Evolutionary conservation across 2,797 vertebrate genomes (phyloP).

Genomic region (Erethizon dorsatum): DNA sequence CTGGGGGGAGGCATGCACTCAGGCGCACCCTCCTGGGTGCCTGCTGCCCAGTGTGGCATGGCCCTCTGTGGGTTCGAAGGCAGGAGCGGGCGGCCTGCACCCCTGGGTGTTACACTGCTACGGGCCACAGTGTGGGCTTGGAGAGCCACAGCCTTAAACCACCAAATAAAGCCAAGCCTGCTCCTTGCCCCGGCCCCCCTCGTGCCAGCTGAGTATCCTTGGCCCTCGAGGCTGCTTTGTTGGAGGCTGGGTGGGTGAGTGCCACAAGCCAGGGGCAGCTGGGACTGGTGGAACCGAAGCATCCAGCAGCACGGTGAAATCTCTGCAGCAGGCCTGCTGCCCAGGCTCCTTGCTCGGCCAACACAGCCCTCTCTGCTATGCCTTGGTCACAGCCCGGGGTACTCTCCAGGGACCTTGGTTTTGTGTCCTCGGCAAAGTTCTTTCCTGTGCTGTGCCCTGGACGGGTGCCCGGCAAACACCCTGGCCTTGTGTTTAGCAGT

Average conservation of each 20-base stretch:
- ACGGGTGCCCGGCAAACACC: neutral
- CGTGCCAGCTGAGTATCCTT: neutral
- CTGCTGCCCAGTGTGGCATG: neutral
- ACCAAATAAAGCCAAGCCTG: too few species aligned
- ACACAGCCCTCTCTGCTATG: neutral
- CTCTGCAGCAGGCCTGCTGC: too few species aligned
- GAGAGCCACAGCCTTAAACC: neutral
- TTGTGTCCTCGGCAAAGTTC: neutral
- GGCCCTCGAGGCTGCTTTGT: too few species aligned
- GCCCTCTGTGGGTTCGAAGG: too few species aligned
- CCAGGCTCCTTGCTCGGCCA: neutral
- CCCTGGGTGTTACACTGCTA: neutral
- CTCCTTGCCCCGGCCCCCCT: neutral
- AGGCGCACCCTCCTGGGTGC: neutral
- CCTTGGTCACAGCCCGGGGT: neutral
- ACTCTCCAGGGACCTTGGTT: neutral
- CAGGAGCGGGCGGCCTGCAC: neutral
- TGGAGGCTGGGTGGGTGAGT: too few species aligned
- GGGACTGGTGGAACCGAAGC: neutral
- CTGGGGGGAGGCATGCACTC: neutral
- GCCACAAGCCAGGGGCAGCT: too few species aligned
- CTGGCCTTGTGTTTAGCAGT: fast-evolving
- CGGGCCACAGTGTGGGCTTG: too few species aligned
- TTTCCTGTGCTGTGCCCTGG: neutral
- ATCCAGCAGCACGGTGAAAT: too few species aligned